Evolutionary conservation across 2,113 vertebrate genomes (phyloP).

Genomic region (Rostratula benghalensis): DNA sequence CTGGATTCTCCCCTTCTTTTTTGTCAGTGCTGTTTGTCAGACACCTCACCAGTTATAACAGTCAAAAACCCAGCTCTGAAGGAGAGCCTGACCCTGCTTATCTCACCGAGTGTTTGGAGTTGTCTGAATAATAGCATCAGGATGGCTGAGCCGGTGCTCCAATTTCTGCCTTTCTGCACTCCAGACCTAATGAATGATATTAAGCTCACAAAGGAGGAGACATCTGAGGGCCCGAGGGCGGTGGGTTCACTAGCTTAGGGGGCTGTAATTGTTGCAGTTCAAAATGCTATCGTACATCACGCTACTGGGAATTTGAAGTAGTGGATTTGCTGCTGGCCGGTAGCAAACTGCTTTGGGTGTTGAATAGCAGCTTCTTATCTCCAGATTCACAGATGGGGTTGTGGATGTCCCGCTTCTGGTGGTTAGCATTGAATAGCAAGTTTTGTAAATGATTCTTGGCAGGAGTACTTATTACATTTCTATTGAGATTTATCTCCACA

Average conservation of each 20-base stretch:
- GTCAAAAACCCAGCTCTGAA: neutral
- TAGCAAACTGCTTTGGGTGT: neutral
- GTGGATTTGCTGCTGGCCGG: neutral
- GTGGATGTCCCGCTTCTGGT: constrained; percentile 10
- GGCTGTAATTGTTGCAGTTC: neutral
- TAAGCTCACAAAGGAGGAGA: neutral
- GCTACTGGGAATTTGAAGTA: neutral
- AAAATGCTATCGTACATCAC: neutral
- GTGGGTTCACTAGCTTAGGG: neutral
- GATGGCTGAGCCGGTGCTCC: neutral
- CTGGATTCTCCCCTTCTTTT: neutral
- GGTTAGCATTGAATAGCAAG: constrained; percentile 43
- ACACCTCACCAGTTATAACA: neutral
- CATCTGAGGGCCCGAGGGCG: neutral
- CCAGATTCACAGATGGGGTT: constrained; percentile 38
- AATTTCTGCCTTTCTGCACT: neutral
- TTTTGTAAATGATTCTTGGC: constrained; percentile 57
- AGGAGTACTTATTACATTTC: constrained; percentile 30
- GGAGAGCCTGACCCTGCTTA: neutral
- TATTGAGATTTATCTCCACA: constrained; percentile 53
- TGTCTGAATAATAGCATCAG: neutral
- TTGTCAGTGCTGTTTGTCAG: neutral
- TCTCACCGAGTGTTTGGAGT: neutral
- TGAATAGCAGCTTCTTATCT: constrained; percentile 50
- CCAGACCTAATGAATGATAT: neutral